Evolutionary conservation across 2,888 invertebrate genomes (phyloP).

Genomic region (Petrolisthes manimaculis): DNA sequence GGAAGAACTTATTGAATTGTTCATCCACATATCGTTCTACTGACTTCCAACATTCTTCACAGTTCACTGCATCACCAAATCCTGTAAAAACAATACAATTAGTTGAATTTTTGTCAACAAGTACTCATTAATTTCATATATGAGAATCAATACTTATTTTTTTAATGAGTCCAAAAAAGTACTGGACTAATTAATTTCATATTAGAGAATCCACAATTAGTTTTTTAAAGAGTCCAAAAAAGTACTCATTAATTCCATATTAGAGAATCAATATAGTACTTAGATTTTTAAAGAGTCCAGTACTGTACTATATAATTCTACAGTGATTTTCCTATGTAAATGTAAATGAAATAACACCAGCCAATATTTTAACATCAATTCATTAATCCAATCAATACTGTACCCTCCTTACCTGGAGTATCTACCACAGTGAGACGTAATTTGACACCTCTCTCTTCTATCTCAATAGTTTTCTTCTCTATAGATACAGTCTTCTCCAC

Average conservation of each 20-base stretch:
- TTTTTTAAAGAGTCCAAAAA: too few relatives aligned
- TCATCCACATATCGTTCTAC: conserved; percentile 93
- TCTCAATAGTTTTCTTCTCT: conserved; percentile 55
- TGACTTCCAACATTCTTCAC: conserved; percentile 93
- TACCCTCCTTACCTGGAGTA: conserved; percentile 27
- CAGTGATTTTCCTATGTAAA: too few relatives aligned
- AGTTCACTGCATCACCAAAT: conserved; percentile 92
- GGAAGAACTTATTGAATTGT: conserved; percentile 77
- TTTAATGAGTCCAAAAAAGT: not conserved
- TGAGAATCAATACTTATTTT: not conserved
- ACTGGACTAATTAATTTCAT: not conserved
- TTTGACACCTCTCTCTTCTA: conserved; percentile 51
- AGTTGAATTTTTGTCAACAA: not conserved
- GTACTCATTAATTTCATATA: not conserved
- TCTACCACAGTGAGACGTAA: conserved; percentile 46
- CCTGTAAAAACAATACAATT: conserved; percentile 70
- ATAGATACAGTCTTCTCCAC: conserved; percentile 55
- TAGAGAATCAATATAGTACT: too few relatives aligned
- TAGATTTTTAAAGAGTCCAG: too few relatives aligned
- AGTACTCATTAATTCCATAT: too few relatives aligned
- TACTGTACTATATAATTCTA: too few relatives aligned
- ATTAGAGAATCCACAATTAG: too few relatives aligned
- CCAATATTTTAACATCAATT: too few relatives aligned
- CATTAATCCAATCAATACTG: not conserved
- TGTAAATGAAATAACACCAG: too few relatives aligned